Percentiles rank a stretch among this genome's conserved stretches.
Evolutionary conservation across 2,888 invertebrate species (phyloP).

Genomic region (Drosophila mercatorum): DNA sequence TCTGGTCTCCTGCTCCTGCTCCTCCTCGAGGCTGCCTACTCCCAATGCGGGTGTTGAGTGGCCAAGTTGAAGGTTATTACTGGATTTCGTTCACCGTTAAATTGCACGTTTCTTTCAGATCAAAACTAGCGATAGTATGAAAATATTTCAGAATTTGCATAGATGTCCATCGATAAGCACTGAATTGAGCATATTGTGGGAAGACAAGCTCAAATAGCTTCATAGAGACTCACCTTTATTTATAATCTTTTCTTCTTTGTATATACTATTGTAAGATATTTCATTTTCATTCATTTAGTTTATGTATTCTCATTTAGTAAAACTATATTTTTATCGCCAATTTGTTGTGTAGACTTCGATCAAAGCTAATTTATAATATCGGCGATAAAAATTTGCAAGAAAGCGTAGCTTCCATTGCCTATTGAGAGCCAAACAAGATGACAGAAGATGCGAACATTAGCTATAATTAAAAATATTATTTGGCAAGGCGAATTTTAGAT

Average conservation of each 20-base stretch:
- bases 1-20: neutral
- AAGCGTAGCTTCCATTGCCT: slow-evolving; percentile 1
- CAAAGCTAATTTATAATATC: neutral
- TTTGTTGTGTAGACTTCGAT: slow-evolving; percentile 4
- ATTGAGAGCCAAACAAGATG: slow-evolving; percentile 3
- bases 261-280: neutral
- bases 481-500: neutral
- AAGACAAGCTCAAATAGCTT: neutral
- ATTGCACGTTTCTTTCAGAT: slow-evolving; percentile 24
- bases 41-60: slow-evolving; percentile 29
- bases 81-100: slow-evolving; percentile 34
- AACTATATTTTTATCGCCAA: neutral
- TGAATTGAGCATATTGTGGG: neutral
- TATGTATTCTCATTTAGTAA: neutral
- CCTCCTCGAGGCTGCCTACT: neutral
- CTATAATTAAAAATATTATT: neutral
- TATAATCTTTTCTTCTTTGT: neutral
- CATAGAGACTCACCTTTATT: neutral
- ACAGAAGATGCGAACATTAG: slow-evolving; percentile 29
- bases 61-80: slow-evolving; percentile 47
- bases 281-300: neutral
- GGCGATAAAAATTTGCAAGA: neutral
- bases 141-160: slow-evolving; percentile 42
- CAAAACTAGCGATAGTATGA: slow-evolving; percentile 28
- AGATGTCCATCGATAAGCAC: slow-evolving; percentile 32